A percentile compares a stretch with the other conserved stretches of the same genome.
These are phyloP conservation scores for Tenthredo scrophulariae DNA, from an alignment of 2,888 invertebrate genomes.

Conservation along the genomic window DNA sequence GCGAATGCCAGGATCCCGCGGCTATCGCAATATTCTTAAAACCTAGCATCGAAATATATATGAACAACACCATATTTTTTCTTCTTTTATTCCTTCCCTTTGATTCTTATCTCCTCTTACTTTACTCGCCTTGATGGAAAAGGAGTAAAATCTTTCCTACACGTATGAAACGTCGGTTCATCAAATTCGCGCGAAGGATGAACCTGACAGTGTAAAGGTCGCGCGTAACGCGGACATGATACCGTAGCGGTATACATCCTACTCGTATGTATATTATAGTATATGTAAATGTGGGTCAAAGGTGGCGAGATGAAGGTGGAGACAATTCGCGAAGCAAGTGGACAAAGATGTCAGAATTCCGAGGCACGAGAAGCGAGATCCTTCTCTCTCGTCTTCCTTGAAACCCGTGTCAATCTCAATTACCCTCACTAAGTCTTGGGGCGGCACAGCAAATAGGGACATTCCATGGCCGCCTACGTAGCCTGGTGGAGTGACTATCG, in stretches of 20 bases:
- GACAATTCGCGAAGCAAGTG: conserved; percentile 63
- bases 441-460: conserved; percentile 41
- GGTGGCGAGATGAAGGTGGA: conserved; percentile 67
- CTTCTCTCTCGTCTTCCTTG: conserved; percentile 53
- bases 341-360: conserved; percentile 65
- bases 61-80: not conserved
- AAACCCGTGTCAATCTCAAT: conserved; percentile 64
- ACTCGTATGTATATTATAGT: conserved; percentile 59
- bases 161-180: not conserved
- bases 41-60: not conserved
- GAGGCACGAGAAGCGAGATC: conserved; percentile 45
- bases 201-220: not conserved
- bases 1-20: conserved; percentile 65
- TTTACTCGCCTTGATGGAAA: not conserved
- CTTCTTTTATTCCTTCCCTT: not conserved
- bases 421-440: conserved; percentile 47
- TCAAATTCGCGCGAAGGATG: not conserved
- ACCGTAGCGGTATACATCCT: conserved; percentile 57
- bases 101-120: not conserved
- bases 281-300: conserved; percentile 68
- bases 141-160: not conserved
- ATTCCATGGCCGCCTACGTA: conserved; percentile 50
- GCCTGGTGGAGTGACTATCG: not conserved
- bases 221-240: not conserved
- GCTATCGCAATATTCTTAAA: conserved; percentile 55